Percentiles rank a stretch among this genome's conserved stretches.
These are phyloP conservation scores for Peromyscus californicus DNA, from an alignment of 2,113 vertebrate species.

Conservation along the genomic window DNA sequence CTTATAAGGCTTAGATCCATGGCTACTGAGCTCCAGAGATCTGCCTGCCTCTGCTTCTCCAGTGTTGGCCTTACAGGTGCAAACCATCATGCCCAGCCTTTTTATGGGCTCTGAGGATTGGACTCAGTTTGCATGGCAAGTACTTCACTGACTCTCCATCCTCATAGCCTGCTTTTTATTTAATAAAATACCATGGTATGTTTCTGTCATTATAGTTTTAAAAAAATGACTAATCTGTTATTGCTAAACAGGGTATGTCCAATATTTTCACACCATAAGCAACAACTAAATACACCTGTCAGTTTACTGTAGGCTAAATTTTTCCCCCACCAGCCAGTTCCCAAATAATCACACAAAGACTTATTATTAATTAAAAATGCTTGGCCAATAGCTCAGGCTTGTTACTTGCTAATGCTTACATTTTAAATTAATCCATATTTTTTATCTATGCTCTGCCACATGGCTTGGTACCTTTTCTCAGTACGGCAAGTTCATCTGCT, in stretches of 20 bases:
- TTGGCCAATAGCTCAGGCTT: too few relatives aligned
- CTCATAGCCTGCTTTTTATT: conserved; percentile 14
- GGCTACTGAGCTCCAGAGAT: neutral
- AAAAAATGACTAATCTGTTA: neutral
- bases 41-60: neutral
- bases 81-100: neutral
- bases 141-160: neutral
- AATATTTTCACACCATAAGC: conserved; percentile 71
- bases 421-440: too few relatives aligned
- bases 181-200: conserved; percentile 28
- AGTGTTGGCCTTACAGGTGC: neutral
- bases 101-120: neutral
- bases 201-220: conserved; percentile 20
- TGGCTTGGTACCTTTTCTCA: too few relatives aligned
- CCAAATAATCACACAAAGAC: conserved; percentile 16
- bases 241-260: conserved; percentile 23
- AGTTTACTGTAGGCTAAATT: neutral
- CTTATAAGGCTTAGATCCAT: neutral
- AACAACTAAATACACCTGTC: neutral
- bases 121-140: neutral
- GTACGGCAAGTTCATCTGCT: too few relatives aligned
- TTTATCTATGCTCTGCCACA: too few relatives aligned
- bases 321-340: conserved; percentile 64
- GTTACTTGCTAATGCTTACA: too few relatives aligned
- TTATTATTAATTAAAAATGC: too few relatives aligned